A percentile compares a stretch with the other conserved stretches of the same genome.
These are phyloP conservation scores for Cyprinodon variegatus DNA, from an alignment of 2,113 vertebrate species.

Conservation along the genomic window DNA sequence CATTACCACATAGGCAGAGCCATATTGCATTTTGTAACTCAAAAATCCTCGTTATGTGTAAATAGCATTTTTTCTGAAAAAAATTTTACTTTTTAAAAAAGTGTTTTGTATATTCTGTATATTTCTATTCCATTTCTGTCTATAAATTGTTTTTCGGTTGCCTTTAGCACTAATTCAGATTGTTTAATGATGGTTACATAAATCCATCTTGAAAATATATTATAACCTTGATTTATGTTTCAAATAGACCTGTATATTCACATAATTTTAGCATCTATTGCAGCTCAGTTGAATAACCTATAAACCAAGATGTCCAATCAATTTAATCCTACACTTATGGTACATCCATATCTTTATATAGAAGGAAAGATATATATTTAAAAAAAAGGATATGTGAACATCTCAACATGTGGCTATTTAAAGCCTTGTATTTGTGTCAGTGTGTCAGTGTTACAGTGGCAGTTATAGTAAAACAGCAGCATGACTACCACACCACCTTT, in stretches of 20 bases:
- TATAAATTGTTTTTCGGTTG: neutral
- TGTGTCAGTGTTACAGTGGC: slow-evolving; percentile 61
- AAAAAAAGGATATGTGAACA: slow-evolving; percentile 38
- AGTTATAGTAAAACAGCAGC: slow-evolving; percentile 20
- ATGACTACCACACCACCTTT: neutral
- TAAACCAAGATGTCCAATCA: slow-evolving; percentile 36
- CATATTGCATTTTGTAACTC: no score
- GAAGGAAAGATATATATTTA: slow-evolving; percentile 23
- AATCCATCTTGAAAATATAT: slow-evolving; percentile 12
- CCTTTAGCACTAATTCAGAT: neutral
- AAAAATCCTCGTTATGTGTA: no score
- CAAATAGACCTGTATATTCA: slow-evolving; percentile 39
- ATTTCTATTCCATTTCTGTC: no score
- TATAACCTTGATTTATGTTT: slow-evolving; percentile 19
- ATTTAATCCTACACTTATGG: slow-evolving; percentile 38
- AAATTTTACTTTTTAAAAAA: no score
- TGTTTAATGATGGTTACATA: slow-evolving; percentile 9
- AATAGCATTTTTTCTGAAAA: no score
- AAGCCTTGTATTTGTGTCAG: slow-evolving; percentile 62
- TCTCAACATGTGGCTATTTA: slow-evolving; percentile 64
- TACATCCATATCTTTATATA: slow-evolving; percentile 56
- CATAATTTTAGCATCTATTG: slow-evolving; percentile 59
- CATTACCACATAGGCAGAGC: no score
- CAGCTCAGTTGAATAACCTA: slow-evolving; percentile 56
- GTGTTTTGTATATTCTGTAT: no score